Evolutionary conservation across 2,113 vertebrate genomes (phyloP).

Genomic region (Heterocephalus glaber): DNA sequence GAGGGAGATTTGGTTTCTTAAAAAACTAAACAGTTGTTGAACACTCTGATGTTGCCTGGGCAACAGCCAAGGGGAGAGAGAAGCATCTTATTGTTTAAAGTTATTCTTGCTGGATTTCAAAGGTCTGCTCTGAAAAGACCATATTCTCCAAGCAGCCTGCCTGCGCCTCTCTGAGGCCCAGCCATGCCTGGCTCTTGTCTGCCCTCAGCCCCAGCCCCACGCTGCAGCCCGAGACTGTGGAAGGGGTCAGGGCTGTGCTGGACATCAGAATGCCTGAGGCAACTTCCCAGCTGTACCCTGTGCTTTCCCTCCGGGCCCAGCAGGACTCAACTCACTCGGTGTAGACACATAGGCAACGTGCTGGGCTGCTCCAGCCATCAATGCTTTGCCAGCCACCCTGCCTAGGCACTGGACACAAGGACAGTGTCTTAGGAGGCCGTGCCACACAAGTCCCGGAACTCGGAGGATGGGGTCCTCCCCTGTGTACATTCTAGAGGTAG

Average conservation of each 20-base stretch:
- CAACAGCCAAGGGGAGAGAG: slow-evolving; percentile 75
- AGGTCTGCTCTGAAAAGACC: slow-evolving; percentile 74
- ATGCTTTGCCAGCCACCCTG: neutral
- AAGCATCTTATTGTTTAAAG: slow-evolving; percentile 82
- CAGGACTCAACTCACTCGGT: rapidly evolving
- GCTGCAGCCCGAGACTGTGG: neutral
- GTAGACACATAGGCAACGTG: neutral
- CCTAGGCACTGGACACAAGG: neutral
- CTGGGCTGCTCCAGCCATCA: neutral
- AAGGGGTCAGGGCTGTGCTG: neutral
- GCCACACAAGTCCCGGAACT: neutral
- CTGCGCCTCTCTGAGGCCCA: neutral
- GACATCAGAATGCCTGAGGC: neutral
- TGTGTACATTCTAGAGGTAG: neutral
- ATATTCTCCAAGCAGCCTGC: slow-evolving; percentile 59
- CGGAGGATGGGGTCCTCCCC: neutral
- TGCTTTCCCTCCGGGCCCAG: neutral
- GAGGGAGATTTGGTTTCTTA: slow-evolving; percentile 79
- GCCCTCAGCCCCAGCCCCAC: neutral
- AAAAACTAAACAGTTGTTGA: slow-evolving; percentile 82
- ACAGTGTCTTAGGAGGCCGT: neutral
- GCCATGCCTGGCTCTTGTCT: neutral
- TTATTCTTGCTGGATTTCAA: slow-evolving; percentile 81
- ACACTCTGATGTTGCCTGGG: slow-evolving; percentile 82
- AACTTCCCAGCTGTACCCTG: neutral